A percentile compares a stretch with the other conserved stretches of the same genome.
These are phyloP conservation scores for Acropora yongei DNA, from an alignment of 64 coral and sea anemone genomes.

Conservation along the genomic window DNA sequence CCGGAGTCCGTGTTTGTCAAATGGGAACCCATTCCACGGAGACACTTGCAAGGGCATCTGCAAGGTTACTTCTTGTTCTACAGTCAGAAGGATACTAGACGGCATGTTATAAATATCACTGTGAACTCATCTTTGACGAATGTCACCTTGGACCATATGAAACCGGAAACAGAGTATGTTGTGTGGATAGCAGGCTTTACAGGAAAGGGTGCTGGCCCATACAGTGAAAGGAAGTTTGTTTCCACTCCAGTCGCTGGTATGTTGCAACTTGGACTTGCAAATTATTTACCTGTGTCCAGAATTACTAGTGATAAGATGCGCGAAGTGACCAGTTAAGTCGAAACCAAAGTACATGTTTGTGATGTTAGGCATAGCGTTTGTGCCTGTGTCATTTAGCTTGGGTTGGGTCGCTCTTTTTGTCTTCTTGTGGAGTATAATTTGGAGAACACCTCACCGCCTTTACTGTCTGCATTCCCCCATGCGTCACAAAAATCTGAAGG, in stretches of 20 bases:
- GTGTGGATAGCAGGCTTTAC: slow-evolving; percentile 75
- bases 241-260: slow-evolving; percentile 61
- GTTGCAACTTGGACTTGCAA: neutral
- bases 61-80: slow-evolving; percentile 75
- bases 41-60: slow-evolving; percentile 55
- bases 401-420: no score
- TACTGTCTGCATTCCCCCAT: no score
- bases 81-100: slow-evolving; percentile 40
- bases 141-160: slow-evolving; percentile 45
- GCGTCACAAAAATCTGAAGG: no score
- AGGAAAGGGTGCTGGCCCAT: slow-evolving; percentile 73
- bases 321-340: no score
- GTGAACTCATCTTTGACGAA: slow-evolving; percentile 63
- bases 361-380: no score
- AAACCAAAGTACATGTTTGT: no score
- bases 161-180: slow-evolving; percentile 53
- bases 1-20: slow-evolving; percentile 47
- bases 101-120: slow-evolving; percentile 25
- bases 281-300: no score
- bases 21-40: slow-evolving; percentile 69
- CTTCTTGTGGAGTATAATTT: no score
- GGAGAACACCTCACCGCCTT: no score
- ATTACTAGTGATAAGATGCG: no score
- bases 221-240: slow-evolving; percentile 33
- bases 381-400: no score